A percentile compares a stretch with the other conserved stretches of the same genome.
Conservation (phyloP, 2,888 invertebrate genomes). For the Cryptocheilus praepositus region DNA sequence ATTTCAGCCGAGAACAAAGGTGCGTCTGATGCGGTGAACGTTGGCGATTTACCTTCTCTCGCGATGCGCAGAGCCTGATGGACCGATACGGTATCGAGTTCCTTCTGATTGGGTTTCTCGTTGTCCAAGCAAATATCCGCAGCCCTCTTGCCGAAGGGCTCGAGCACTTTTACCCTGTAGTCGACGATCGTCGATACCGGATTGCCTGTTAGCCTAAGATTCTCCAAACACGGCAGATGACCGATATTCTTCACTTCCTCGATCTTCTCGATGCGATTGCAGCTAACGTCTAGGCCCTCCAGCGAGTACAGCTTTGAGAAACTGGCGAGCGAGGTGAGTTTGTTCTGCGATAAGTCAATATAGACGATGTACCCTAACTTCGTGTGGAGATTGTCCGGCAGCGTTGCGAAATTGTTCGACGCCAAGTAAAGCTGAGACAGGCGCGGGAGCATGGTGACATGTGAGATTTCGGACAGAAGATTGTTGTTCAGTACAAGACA, state of each 20-base stretch:
- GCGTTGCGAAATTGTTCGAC: slow-evolving; percentile 85
- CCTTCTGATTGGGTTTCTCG: slow-evolving; percentile 89
- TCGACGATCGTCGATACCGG: slow-evolving; percentile 91
- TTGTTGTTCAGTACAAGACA: slow-evolving; percentile 87
- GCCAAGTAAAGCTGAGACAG: slow-evolving; percentile 84
- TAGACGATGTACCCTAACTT: slow-evolving; percentile 92
- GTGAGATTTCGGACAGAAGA: slow-evolving; percentile 83
- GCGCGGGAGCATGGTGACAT: slow-evolving; percentile 87
- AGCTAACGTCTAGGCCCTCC: slow-evolving; percentile 89
- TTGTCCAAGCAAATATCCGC: slow-evolving; percentile 91
- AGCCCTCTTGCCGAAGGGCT: slow-evolving; percentile 90
- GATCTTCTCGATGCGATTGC: slow-evolving; percentile 88
- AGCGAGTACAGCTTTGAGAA: slow-evolving; percentile 91
- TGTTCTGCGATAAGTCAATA: slow-evolving; percentile 90
- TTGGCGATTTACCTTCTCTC: slow-evolving; percentile 82
- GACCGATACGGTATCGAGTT: slow-evolving; percentile 93
- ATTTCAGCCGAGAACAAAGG: slow-evolving; percentile 70
- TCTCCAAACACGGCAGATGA: slow-evolving; percentile 89
- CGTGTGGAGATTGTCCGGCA: slow-evolving; percentile 87
- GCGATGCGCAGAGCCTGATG: slow-evolving; percentile 90
- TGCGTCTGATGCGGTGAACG: slow-evolving; percentile 77
- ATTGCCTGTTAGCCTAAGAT: slow-evolving; percentile 91
- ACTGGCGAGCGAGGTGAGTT: slow-evolving; percentile 82
- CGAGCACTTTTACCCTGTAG: slow-evolving; percentile 92
- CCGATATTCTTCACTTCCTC: slow-evolving; percentile 88